phyloP scores from a whole-genome alignment of 2,888 invertebrate genomes.

The Oligia strigilis region DNA sequence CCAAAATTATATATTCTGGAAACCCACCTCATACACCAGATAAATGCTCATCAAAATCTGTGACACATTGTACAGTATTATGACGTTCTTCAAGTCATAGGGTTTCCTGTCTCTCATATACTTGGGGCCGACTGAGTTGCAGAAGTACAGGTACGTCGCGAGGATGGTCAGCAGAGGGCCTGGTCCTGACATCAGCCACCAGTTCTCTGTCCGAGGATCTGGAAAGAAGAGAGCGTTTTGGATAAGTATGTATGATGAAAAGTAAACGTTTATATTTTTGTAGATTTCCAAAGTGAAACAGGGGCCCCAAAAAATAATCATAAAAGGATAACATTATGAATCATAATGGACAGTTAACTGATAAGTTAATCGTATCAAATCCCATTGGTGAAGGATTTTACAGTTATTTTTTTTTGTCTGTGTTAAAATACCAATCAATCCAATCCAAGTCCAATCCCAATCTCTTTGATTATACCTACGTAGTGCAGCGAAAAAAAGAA shows the following conservation, averaged over 20 bases:
- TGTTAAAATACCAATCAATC: no score
- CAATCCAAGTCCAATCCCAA: no score
- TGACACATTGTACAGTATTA: slow-evolving; percentile 95
- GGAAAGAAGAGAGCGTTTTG: slow-evolving; percentile 67
- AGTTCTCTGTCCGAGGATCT: slow-evolving; percentile 94
- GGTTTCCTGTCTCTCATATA: slow-evolving; percentile 94
- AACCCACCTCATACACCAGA: slow-evolving; percentile 90
- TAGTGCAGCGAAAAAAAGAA: no score
- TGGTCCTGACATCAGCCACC: slow-evolving; percentile 95
- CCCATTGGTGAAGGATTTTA: no score
- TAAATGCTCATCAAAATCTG: slow-evolving; percentile 96
- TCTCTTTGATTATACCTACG: no score
- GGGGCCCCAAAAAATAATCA: no score
- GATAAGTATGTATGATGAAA: neutral
- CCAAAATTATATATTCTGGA: neutral
- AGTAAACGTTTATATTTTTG: neutral
- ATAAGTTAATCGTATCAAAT: no score
- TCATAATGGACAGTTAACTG: no score
- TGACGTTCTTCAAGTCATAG: slow-evolving; percentile 93
- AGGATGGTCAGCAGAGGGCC: slow-evolving; percentile 92
- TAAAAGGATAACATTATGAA: no score
- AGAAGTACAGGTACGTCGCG: slow-evolving; percentile 93
- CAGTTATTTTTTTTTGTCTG: no score
- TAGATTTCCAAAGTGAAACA: neutral
- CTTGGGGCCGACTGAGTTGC: slow-evolving; percentile 93